Evolutionary conservation across 2,113 vertebrate species (phyloP), one percentile per base, ranked within the genome.

Genomic region (Pelecanoides urinatrix): DNA sequence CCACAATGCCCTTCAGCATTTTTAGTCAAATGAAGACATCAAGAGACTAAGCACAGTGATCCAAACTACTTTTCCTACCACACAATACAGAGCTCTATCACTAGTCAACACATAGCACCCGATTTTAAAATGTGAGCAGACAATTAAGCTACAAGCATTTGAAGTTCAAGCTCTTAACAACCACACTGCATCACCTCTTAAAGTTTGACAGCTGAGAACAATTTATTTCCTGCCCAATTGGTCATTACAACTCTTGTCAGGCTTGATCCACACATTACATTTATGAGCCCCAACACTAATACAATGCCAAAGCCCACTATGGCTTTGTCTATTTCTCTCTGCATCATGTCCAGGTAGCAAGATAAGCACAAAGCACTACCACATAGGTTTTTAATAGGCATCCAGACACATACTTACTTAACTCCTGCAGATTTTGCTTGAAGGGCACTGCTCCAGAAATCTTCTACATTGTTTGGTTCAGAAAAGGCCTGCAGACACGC

Each of bases 381-480:
- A 42, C 17, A 62, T 10, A n/a, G 56, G 45, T 19, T 91, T 88
- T 58, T 19, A 29, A 72, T 6, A 32, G 4, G 40, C 56, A 94
- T 34, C 7, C 40, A 63, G 59, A 65, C 70, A 97, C 98, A 68
- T 42, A 97, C 99, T 99, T 97, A 99, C 99, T 99, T 99, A 88
- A 99, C 98, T 91, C 99, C 99, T 4, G 99, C 99, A 74, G 99
- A 99, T 94, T 99, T 99, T 88, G 99, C 99, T 96, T 99, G 99
- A 77, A 99, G 98, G 26, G 99, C 99, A 9, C 99, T 99, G 97
- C 99, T 99, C 99, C 99, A 99, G 98, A 99, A 99, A 94, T 99
- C 99, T 1, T 98, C 98, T 21, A 99, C 99, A 0, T 99, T 99
- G 55, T 98, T 99, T 4, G 99, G 99, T 88, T 99, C 99, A 13